phyloP scores from a whole-genome alignment of 2,888 invertebrate genomes.

The Rhamnusium bicolor region DNA sequence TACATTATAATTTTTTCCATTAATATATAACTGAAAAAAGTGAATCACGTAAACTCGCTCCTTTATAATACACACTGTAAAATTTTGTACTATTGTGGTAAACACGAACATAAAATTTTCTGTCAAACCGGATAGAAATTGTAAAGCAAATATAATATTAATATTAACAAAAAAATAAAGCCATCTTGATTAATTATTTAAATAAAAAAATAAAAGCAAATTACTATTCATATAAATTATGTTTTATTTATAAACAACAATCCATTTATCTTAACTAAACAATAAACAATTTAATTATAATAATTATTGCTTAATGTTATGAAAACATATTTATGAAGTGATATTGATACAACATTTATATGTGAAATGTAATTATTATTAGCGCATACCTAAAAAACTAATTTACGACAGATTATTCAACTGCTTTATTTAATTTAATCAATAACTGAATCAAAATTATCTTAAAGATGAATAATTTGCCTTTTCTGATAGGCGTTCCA shows the following conservation, averaged over 20 bases:
- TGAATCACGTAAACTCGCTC: no score
- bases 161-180: no score
- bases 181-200: neutral
- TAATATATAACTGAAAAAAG: no score
- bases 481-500: no score
- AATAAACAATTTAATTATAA: neutral
- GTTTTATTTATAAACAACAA: neutral
- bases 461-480: no score
- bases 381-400: neutral
- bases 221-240: neutral
- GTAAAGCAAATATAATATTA: no score
- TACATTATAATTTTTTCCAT: no score
- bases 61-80: no score
- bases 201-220: neutral
- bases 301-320: neutral
- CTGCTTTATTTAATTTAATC: neutral
- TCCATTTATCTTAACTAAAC: neutral
- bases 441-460: neutral
- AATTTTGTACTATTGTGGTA: no score
- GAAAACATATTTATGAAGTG: neutral
- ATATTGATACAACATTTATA: neutral
- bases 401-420: neutral
- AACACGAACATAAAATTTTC: no score
- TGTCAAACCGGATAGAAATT: no score
- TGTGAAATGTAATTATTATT: neutral